Conservation (phyloP, 2,113 vertebrate species). For the Irena cyanogastra region DNA sequence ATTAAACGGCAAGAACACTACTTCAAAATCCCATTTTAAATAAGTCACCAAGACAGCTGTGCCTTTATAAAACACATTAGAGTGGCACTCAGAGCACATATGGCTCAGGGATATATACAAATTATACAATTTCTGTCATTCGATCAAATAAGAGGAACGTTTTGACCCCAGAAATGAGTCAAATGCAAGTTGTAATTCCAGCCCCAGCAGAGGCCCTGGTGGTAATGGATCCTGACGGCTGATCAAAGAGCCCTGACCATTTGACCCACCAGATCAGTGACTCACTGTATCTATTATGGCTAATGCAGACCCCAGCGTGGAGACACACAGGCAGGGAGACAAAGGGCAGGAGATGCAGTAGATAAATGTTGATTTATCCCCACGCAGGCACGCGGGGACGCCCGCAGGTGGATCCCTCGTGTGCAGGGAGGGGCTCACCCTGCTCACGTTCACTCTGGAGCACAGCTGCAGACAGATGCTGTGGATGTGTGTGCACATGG, state of each 20-base stretch:
- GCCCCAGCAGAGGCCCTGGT: constrained; percentile 76
- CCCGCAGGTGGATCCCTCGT: fast-evolving
- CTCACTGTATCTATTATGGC: constrained; percentile 69
- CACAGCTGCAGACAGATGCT: neutral
- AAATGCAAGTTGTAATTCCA: constrained; percentile 86
- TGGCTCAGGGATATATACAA: constrained; percentile 87
- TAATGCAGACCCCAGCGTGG: constrained; percentile 16
- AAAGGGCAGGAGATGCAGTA: constrained; percentile 12
- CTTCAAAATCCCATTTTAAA: constrained; percentile 83
- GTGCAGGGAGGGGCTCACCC: neutral
- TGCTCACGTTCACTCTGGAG: fast-evolving
- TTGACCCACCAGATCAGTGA: constrained; percentile 80
- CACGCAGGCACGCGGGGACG: neutral
- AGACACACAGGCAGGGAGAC: constrained; percentile 5
- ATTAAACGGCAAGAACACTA: constrained; percentile 75
- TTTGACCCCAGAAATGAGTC: constrained; percentile 82
- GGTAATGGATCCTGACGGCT: constrained; percentile 82
- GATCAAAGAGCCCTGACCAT: constrained; percentile 84
- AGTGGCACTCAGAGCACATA: constrained; percentile 80
- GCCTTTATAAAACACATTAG: constrained; percentile 84
- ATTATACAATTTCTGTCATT: constrained; percentile 89
- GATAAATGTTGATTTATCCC: constrained; percentile 36
- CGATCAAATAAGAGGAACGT: constrained; percentile 84
- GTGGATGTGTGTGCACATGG: fast-evolving
- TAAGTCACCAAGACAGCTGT: constrained; percentile 82